Conservation (phyloP, 2,888 invertebrate genomes). For the Micropterix aruncella region DNA sequence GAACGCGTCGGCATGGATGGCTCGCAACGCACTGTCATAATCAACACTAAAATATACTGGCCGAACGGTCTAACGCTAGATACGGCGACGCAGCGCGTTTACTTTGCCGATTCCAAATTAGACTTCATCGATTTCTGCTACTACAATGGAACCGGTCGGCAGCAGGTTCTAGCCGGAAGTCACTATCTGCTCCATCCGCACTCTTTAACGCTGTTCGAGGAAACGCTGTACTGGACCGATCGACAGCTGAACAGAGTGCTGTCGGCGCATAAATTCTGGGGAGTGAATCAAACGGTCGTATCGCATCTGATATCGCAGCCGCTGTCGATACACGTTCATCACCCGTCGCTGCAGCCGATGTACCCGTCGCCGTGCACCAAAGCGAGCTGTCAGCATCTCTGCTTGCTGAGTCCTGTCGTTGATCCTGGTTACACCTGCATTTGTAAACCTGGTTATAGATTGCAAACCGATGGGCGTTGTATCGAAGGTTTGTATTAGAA, state of each 20-base stretch:
- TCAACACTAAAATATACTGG: conserved; percentile 94
- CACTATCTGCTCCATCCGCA: conserved; percentile 94
- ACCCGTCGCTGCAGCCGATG: conserved; percentile 83
- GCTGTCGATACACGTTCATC: conserved; percentile 88
- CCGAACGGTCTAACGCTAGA: conserved; percentile 96
- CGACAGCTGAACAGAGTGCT: conserved; percentile 80
- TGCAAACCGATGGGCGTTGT: conserved; percentile 54
- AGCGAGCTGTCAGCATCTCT: conserved; percentile 73
- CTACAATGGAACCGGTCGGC: conserved; percentile 85
- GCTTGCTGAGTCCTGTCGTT: conserved; percentile 70
- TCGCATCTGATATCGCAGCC: conserved; percentile 92
- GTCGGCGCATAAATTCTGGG: conserved; percentile 85
- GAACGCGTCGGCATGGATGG: conserved; percentile 97
- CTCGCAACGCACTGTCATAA: conserved; percentile 65
- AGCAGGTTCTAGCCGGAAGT: conserved; percentile 76
- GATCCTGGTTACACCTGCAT: conserved; percentile 68
- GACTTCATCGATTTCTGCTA: conserved; percentile 97
- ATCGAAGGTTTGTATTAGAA: conserved; percentile 35
- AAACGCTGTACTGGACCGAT: conserved; percentile 94
- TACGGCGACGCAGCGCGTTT: conserved; percentile 81
- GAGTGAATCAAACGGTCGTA: conserved; percentile 84
- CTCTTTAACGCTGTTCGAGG: conserved; percentile 88
- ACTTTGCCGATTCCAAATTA: conserved; percentile 94
- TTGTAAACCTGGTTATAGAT: conserved; percentile 78
- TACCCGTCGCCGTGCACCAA: conserved; percentile 62